Evolutionary conservation across 2,113 vertebrate species (phyloP), one percentile per base, ranked within the genome.

Genomic region (Neolamprologus longior): DNA sequence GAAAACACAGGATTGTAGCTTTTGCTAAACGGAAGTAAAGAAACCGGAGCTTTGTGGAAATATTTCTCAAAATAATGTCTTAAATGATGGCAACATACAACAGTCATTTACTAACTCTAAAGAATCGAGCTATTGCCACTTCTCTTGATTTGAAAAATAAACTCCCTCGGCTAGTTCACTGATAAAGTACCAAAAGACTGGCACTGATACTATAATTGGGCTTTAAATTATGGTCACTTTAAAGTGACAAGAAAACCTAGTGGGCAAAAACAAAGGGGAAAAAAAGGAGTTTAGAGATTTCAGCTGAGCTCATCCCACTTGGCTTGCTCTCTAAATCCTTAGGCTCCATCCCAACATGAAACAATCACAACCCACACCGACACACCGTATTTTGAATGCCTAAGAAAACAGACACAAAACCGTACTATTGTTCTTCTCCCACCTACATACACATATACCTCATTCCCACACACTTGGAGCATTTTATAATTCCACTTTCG

Each of bases 301-400:
- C 15, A 71, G 83, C 78, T 61, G 21, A 88, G 85, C 87, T 89
- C 33, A 84, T 89, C 68, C 83, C 79, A 89, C 86, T 87, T 89
- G 86, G 80, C 83, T 13, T 42, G 35, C 76, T 87, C 73, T 93
- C 33, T 52, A 86, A 90, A 91, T 90, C 89, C 85, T 90, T 86
- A 68, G 89, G 84, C 76, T 86, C 61, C 71, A 90, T 90, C 82
- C n/a, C 80, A 35, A 83, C 85, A 90, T 86, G 83, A 91, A 93
- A 91, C 82, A 91, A 80, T 61, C n/a, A 73, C 93, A 90, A 61
- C 93, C 93, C 90, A 94, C 93, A 92, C 87, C 42, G 63, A 86
- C 92, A 89, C 92, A 93, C 91, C 54, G 89, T 66, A 63, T 88
- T 81, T 82, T 71, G 42, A 86, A 80, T 86, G 82, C 54, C 35